Conservation (phyloP, 1,140 invertebrate species). For the Hestina assimilis region DNA sequence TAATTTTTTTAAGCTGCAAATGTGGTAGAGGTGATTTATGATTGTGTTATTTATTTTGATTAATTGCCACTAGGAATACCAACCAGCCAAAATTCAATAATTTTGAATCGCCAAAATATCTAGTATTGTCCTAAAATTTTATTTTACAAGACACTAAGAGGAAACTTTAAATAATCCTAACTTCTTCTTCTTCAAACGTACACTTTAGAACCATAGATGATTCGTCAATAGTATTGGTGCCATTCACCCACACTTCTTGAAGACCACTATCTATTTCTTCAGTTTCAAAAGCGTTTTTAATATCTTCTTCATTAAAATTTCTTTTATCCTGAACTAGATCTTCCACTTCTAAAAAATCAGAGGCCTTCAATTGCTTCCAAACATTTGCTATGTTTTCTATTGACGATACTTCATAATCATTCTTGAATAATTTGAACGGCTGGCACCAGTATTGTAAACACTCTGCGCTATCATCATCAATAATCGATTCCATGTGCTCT, state of each 20-base stretch:
- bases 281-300: conserved; percentile 49
- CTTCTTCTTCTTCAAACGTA: conserved; percentile 37
- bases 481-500: conserved; percentile 45
- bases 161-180: neutral
- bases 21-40: no score
- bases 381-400: conserved; percentile 43
- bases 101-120: no score
- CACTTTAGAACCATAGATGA: conserved; percentile 32
- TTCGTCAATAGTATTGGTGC: conserved; percentile 18
- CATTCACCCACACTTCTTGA: conserved; percentile 50
- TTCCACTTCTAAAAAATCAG: conserved; percentile 38
- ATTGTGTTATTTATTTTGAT: no score
- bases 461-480: conserved; percentile 47
- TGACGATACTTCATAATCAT: conserved; percentile 47
- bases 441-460: conserved; percentile 53
- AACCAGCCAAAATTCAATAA: no score
- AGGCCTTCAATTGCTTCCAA: conserved; percentile 52
- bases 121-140: no score
- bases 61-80: no score
- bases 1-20: no score
- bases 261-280: conserved; percentile 51
- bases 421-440: conserved; percentile 34
- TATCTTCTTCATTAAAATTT: conserved; percentile 46
- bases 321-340: conserved; percentile 22
- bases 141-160: no score